Evolutionary conservation across 1,140 invertebrate genomes (phyloP).

Genomic region (Eupristina koningsbergeri): DNA sequence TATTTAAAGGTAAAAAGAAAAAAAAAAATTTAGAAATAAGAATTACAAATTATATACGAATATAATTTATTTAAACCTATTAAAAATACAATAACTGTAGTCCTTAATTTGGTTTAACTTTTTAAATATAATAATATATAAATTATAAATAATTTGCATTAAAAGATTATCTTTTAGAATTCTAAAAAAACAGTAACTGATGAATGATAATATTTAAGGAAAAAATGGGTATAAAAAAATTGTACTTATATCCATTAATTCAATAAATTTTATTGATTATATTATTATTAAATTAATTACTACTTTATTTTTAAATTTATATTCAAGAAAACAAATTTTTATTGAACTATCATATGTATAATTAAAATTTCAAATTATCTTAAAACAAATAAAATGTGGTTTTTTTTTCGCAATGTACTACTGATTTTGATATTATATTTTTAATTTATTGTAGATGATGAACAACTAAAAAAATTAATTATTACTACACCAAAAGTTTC

Average conservation of each 20-base stretch:
- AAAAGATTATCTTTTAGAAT: neutral
- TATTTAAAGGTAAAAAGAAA: too few species aligned
- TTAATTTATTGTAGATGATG: conserved; percentile 55
- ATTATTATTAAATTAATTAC: neutral
- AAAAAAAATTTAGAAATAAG: neutral
- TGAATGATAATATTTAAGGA: neutral
- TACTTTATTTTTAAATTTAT: too few species aligned
- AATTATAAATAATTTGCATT: neutral
- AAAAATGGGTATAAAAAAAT: neutral
- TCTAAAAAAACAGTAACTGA: neutral
- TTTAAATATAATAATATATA: neutral
- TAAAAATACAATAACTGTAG: conserved; percentile 18
- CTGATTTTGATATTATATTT: neutral
- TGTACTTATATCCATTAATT: neutral
- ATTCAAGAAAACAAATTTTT: too few species aligned
- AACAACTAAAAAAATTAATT: conserved; percentile 40
- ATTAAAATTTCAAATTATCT: too few species aligned
- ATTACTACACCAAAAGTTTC: conserved; percentile 16
- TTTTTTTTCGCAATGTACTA: too few species aligned
- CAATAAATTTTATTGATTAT: neutral
- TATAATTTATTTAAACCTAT: neutral
- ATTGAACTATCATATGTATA: too few species aligned
- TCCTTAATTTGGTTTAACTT: conserved; percentile 1
- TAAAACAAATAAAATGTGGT: too few species aligned
- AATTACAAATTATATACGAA: neutral